phyloP scores from a whole-genome alignment of 92 coral and sea anemone genomes.

The Zoanthus sansibaricus region DNA sequence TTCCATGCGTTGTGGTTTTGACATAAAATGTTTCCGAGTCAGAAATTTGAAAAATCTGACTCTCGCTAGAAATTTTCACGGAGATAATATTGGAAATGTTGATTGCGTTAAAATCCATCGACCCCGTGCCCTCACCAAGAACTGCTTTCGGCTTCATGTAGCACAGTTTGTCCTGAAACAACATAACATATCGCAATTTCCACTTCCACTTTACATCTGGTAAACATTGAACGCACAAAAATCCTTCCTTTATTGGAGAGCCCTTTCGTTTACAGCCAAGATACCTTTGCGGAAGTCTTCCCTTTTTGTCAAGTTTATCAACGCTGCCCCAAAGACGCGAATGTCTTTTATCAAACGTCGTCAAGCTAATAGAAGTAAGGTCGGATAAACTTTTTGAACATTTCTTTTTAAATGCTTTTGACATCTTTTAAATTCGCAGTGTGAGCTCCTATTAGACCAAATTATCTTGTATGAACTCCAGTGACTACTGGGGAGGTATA shows the following conservation, averaged over 20 bases:
- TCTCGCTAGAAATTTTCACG: constrained; percentile 11
- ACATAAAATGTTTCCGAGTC: constrained; percentile 36
- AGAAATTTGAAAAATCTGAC: constrained; percentile 1
- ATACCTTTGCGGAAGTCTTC: constrained; percentile 16
- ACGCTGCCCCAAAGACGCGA: background rate
- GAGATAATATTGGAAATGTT: constrained; percentile 30
- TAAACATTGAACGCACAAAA: constrained; percentile 33
- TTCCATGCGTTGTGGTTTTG: constrained; percentile 12
- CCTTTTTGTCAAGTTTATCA: background rate
- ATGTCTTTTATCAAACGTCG: background rate
- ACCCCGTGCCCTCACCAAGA: constrained; percentile 9
- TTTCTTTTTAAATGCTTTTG: background rate
- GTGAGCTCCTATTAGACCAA: background rate
- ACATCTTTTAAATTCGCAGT: background rate
- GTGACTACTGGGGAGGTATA: background rate
- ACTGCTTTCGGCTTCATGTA: constrained; percentile 33
- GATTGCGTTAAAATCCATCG: constrained; percentile 27
- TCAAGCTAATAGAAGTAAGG: background rate
- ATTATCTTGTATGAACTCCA: background rate
- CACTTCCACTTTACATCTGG: constrained; percentile 30
- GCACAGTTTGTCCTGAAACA: constrained; percentile 32
- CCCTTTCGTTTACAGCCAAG: constrained; percentile 27
- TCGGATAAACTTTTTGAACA: constrained; percentile 1
- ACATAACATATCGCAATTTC: constrained; percentile 34
- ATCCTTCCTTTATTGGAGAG: constrained; percentile 29